Conservation (phyloP, 2,888 invertebrate species). For the Tipula helvola region DNA sequence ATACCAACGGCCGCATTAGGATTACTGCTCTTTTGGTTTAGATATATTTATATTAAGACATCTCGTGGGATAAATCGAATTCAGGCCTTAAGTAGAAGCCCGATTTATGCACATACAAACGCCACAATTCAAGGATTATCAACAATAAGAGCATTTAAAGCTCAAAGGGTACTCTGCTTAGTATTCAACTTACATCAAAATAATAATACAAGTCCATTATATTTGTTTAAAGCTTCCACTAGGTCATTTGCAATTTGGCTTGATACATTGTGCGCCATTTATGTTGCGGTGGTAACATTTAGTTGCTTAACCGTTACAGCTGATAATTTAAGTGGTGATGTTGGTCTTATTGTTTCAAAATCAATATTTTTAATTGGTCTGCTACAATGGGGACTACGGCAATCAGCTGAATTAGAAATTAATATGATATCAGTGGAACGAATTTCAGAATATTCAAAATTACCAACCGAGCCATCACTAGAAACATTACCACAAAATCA, state of each 20-base stretch:
- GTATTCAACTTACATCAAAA: constrained; percentile 53
- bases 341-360: constrained; percentile 59
- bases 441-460: constrained; percentile 63
- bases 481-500: constrained; percentile 34
- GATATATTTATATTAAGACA: constrained; percentile 42
- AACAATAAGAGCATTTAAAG: constrained; percentile 60
- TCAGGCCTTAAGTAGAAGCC: constrained; percentile 48
- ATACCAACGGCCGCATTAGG: constrained; percentile 47
- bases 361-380: constrained; percentile 57
- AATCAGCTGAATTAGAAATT: constrained; percentile 72
- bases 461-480: constrained; percentile 48
- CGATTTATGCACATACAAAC: constrained; percentile 63
- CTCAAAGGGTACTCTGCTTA: constrained; percentile 45
- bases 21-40: constrained; percentile 43
- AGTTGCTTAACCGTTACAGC: constrained; percentile 52
- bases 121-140: constrained; percentile 63
- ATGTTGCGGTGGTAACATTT: constrained; percentile 72
- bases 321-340: constrained; percentile 43
- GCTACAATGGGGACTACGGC: constrained; percentile 75
- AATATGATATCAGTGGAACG: constrained; percentile 77
- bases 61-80: constrained; percentile 41
- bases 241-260: constrained; percentile 89
- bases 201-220: constrained; percentile 61
- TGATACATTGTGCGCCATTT: constrained; percentile 76
- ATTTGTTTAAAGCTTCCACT: constrained; percentile 71